These are phyloP conservation scores for Xylota sylvarum DNA, from an alignment of 2,888 invertebrate genomes.

Conservation along the genomic window DNA sequence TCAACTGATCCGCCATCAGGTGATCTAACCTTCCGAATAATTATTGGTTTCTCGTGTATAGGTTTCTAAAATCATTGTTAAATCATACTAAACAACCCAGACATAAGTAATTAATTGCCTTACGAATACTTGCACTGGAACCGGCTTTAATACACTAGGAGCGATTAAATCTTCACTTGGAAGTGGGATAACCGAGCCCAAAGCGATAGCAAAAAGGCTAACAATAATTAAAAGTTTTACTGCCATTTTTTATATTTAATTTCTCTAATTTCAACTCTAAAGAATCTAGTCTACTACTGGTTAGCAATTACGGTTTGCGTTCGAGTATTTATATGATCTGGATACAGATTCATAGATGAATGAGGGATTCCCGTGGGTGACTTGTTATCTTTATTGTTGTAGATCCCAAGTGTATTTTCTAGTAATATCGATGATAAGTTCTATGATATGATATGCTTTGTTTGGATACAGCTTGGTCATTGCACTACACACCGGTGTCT, in stretches of 20 bases:
- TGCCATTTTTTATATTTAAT: background rate
- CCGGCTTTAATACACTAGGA: background rate
- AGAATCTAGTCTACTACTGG: background rate
- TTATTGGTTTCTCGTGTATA: background rate
- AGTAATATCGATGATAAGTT: background rate
- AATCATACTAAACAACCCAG: background rate
- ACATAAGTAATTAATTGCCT: background rate
- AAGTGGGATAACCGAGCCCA: background rate
- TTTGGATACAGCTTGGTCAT: background rate
- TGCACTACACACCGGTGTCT: background rate
- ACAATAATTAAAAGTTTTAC: background rate
- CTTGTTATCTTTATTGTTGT: background rate
- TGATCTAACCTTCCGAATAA: conserved; percentile 23
- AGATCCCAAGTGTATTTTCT: background rate
- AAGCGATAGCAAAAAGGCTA: background rate
- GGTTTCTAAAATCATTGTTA: background rate
- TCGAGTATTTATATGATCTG: background rate
- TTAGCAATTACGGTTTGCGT: background rate
- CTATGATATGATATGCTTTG: background rate
- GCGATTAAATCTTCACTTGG: background rate
- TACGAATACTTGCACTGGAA: background rate
- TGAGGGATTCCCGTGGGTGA: background rate
- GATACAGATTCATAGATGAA: background rate
- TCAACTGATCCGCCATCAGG: conserved; percentile 29
- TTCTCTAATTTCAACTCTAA: background rate